phyloP scores from a whole-genome alignment of 1,140 invertebrate species.

The Lucilia sericata region DNA sequence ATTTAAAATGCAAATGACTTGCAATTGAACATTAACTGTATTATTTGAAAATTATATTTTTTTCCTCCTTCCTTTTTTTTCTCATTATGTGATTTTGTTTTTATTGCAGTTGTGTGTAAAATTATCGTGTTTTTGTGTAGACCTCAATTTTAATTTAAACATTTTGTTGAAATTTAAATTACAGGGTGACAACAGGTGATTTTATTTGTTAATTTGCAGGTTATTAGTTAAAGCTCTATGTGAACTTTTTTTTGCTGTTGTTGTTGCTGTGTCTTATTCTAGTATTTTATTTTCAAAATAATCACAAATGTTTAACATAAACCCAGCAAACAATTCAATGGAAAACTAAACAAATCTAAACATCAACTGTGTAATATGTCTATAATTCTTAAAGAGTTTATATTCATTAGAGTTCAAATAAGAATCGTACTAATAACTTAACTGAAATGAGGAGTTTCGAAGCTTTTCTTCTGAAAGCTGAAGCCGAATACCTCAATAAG shows the following conservation, averaged over 20 bases:
- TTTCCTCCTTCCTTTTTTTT: not conserved
- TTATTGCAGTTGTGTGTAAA: not conserved
- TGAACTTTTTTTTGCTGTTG: not conserved
- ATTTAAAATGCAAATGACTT: constrained; percentile 2
- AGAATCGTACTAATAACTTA: no score
- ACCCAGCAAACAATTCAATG: no score
- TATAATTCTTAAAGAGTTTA: no score
- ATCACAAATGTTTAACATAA: no score
- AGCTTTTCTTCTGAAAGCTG: no score
- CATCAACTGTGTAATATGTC: no score
- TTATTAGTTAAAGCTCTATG: constrained; percentile 35
- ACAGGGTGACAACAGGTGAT: constrained; percentile 36
- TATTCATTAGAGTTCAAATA: no score
- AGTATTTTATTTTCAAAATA: no score
- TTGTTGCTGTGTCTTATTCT: not conserved
- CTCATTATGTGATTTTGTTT: no score
- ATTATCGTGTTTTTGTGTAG: not conserved
- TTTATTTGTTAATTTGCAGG: constrained; percentile 34
- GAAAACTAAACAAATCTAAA: no score
- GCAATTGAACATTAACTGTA: constrained; percentile 11
- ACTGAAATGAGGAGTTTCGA: no score
- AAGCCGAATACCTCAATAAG: no score
- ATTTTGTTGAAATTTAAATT: constrained; percentile 40
- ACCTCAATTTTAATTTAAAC: constrained; percentile 24
- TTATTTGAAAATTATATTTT: not conserved